A percentile compares a stretch with the other conserved stretches of the same genome.
These are phyloP conservation scores for Gambusia holbrooki DNA, from an alignment of 2,113 vertebrate species.

Conservation along the genomic window DNA sequence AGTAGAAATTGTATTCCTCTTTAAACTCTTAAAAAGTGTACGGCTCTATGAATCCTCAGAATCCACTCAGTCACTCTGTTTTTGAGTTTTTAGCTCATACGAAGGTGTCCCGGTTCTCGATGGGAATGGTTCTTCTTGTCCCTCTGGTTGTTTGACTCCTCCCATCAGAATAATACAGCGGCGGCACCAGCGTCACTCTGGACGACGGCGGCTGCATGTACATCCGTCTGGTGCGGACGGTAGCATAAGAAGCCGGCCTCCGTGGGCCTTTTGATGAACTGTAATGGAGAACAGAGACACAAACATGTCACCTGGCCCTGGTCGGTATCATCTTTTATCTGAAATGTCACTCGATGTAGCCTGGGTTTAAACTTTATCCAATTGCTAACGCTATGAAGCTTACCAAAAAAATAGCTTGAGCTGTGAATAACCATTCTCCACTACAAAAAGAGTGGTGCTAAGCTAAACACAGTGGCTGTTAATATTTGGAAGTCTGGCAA, in stretches of 20 bases:
- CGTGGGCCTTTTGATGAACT: slow-evolving; percentile 45
- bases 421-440: no score
- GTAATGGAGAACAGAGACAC: neutral
- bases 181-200: slow-evolving; percentile 50
- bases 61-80: neutral
- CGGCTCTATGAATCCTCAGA: no score
- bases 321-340: neutral
- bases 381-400: no score
- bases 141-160: slow-evolving; percentile 33
- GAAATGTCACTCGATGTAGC: slow-evolving; percentile 31
- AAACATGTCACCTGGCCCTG: neutral
- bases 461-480: no score
- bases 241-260: slow-evolving; percentile 46
- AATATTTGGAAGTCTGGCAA: no score
- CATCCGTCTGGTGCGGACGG: slow-evolving; percentile 54
- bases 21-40: no score
- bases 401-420: no score
- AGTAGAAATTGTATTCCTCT: no score
- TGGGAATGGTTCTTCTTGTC: neutral
- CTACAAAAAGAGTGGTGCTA: no score
- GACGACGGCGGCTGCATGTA: slow-evolving; percentile 65
- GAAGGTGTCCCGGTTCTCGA: slow-evolving; percentile 88
- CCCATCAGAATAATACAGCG: slow-evolving; percentile 58
- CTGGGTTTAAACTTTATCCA: slow-evolving; percentile 22
- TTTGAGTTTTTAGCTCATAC: slow-evolving; percentile 74